A percentile compares a stretch with the other conserved stretches of the same genome.
These are phyloP conservation scores for rabbit (Oryctolagus cuniculus) DNA, from an alignment of 2,113 vertebrate genomes.

Conservation along the genomic window DNA sequence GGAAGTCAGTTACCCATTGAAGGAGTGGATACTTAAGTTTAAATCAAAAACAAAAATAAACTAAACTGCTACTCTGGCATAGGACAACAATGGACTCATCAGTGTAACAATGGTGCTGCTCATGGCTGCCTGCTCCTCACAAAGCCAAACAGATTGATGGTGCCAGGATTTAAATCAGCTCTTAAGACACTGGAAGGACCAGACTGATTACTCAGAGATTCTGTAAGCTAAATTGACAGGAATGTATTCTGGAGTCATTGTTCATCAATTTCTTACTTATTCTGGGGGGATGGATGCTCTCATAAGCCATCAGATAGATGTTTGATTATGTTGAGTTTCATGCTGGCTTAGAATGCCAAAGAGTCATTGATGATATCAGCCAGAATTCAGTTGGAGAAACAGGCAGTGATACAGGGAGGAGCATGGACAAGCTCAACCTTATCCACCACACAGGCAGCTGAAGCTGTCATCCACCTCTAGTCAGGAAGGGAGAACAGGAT, in stretches of 20 bases:
- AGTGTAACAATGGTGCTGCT: background rate
- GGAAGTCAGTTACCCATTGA: background rate
- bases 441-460: too few relatives aligned
- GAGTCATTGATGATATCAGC: background rate
- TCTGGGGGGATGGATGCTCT: background rate
- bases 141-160: background rate
- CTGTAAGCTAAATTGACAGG: background rate
- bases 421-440: background rate
- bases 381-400: background rate
- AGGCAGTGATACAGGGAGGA: background rate
- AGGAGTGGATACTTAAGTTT: background rate
- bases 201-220: background rate
- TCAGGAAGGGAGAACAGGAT: background rate
- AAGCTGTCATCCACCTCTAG: background rate
- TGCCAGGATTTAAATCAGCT: background rate
- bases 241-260: background rate
- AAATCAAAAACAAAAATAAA: background rate
- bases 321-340: background rate
- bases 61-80: background rate
- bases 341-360: background rate
- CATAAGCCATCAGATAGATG: background rate
- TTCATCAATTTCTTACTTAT: slow-evolving; percentile 26
- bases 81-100: background rate
- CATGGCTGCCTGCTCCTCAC: background rate
- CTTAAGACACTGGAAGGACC: background rate